phyloP scores from a whole-genome alignment of 2,797 vertebrate species.

The Heteromormyrus szaboi region DNA sequence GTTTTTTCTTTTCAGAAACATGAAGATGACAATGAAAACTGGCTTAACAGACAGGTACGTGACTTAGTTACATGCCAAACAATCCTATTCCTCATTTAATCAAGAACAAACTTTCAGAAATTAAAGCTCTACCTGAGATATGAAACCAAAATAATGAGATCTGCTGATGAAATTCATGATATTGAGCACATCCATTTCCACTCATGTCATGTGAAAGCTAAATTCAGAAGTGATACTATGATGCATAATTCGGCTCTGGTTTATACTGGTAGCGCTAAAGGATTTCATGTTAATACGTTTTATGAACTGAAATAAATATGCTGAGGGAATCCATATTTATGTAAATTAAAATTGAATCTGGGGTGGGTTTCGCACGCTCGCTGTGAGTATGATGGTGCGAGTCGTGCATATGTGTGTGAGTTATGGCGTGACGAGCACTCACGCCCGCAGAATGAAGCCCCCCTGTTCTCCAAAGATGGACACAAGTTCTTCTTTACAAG shows the following conservation, averaged over 20 bases:
- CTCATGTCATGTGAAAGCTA: neutral
- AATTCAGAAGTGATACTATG: neutral
- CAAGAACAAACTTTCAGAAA: neutral
- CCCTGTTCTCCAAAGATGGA: constrained; percentile 84
- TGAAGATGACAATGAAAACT: constrained; percentile 90
- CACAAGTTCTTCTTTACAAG: constrained; percentile 89
- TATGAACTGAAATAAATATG: neutral
- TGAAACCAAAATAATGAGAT: neutral
- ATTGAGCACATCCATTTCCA: neutral
- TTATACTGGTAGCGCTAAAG: neutral
- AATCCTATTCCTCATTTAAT: neutral
- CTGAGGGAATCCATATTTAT: neutral
- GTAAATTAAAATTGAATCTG: neutral
- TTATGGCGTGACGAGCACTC: neutral
- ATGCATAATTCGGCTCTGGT: neutral
- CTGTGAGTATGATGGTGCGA: neutral
- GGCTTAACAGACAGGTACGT: constrained; percentile 91
- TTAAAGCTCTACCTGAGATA: neutral
- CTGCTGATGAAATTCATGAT: neutral
- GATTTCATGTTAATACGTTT: neutral
- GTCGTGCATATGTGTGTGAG: neutral
- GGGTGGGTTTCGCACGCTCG: neutral
- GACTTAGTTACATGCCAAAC: neutral
- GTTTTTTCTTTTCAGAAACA: constrained; percentile 78
- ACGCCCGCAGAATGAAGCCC: constrained; percentile 79